Evolutionary conservation across 2,113 vertebrate species (phyloP).

Genomic region (Entomyzon cyanotis): DNA sequence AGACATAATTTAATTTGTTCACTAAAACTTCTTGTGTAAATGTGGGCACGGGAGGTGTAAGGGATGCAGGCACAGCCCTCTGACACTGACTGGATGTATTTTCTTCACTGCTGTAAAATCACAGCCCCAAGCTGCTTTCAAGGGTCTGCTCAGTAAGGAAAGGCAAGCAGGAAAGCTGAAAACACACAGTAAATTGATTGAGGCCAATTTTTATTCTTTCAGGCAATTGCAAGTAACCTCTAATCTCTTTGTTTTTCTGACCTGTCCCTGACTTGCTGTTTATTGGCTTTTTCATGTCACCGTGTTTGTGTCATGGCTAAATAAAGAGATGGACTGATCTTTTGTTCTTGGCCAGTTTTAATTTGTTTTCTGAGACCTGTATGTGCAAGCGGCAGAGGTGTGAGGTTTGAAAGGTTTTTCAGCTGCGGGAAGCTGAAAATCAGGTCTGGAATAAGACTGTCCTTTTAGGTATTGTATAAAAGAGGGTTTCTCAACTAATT

Average conservation of each 20-base stretch:
- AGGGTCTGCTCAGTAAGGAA: not conserved
- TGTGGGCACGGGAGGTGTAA: not conserved
- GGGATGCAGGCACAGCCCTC: not conserved
- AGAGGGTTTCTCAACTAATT: not conserved
- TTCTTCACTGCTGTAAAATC: not conserved
- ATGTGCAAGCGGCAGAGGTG: not conserved
- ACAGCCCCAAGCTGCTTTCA: not conserved
- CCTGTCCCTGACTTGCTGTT: not conserved
- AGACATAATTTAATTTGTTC: not conserved
- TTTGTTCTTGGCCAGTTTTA: not conserved
- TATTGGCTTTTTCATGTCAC: conserved; percentile 33
- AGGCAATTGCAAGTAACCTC: not conserved
- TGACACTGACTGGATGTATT: not conserved
- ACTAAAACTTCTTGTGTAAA: not conserved
- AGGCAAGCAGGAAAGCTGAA: not conserved
- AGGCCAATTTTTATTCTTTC: conserved; percentile 25
- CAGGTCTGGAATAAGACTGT: not conserved
- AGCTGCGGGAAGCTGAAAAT: not conserved
- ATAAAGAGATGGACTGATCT: not conserved
- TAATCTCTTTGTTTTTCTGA: conserved; percentile 15
- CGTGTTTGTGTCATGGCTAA: not conserved
- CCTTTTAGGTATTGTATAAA: not conserved
- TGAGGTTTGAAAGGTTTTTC: not conserved
- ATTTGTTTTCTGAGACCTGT: not conserved
- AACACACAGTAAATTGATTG: conserved; percentile 9